Evolutionary conservation across 2,888 invertebrate genomes (phyloP).

Genomic region (Lepidocyrtinus sp.): DNA sequence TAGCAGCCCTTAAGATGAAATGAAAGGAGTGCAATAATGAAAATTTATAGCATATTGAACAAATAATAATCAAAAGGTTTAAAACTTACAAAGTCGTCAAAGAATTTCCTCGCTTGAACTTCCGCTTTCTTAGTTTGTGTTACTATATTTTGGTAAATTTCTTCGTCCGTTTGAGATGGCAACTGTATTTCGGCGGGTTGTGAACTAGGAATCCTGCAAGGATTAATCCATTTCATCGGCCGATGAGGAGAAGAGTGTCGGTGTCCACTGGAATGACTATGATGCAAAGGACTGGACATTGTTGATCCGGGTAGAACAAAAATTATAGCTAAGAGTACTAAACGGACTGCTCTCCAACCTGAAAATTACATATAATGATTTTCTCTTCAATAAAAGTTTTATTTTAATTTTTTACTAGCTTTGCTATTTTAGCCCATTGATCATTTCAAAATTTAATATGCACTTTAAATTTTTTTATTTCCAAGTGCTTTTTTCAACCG

Average conservation of each 20-base stretch:
- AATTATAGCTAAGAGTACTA: conserved; percentile 60
- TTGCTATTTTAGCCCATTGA: conserved; percentile 7
- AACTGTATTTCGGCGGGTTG: conserved; percentile 60
- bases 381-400: background rate
- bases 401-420: background rate
- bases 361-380: conserved; percentile 18
- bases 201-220: conserved; percentile 67
- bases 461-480: background rate
- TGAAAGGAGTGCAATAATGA: conserved; percentile 14
- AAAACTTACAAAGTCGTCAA: conserved; percentile 69
- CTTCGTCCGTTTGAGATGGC: conserved; percentile 64
- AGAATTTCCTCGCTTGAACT: conserved; percentile 66
- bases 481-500: background rate
- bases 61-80: conserved; percentile 15
- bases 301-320: conserved; percentile 61
- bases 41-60: conserved; percentile 1
- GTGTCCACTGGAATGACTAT: conserved; percentile 50
- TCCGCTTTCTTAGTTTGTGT: conserved; percentile 69
- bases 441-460: background rate
- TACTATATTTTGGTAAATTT: conserved; percentile 68
- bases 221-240: conserved; percentile 70
- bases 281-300: conserved; percentile 68
- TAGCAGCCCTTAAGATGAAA: background rate
- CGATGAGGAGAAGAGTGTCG: conserved; percentile 61
- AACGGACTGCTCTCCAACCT: conserved; percentile 66